phyloP scores from a whole-genome alignment of 2,888 invertebrate species.

The Rotaria socialis region DNA sequence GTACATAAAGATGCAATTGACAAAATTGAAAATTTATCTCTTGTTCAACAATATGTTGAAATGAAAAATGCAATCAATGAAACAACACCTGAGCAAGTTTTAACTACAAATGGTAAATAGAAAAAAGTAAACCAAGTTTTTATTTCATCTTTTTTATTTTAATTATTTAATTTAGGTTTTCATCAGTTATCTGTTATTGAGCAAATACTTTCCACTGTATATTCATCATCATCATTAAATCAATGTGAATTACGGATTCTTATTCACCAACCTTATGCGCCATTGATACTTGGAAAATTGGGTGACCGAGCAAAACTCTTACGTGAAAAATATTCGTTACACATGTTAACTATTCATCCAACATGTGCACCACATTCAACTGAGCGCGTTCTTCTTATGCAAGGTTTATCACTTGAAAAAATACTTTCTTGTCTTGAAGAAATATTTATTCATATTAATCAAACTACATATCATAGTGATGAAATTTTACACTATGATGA shows the following conservation, averaged over 20 bases:
- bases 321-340: constrained; percentile 21
- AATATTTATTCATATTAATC: neutral
- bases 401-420: neutral
- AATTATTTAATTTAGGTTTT: neutral
- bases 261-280: neutral
- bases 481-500: neutral
- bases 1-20: neutral
- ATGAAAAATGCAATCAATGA: neutral
- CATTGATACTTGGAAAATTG: constrained; percentile 23
- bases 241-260: neutral
- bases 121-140: no score
- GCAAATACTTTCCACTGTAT: neutral
- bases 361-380: neutral
- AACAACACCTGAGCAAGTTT: neutral
- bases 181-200: neutral
- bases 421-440: neutral
- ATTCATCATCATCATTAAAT: neutral
- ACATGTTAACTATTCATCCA: constrained; percentile 12
- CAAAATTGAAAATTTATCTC: neutral
- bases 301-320: constrained; percentile 9
- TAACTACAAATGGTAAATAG: neutral
- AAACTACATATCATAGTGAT: neutral
- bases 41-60: neutral
- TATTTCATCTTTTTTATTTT: no score
- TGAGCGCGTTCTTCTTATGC: constrained; percentile 20